A percentile compares a stretch with the other conserved stretches of the same genome.
Evolutionary conservation across 64 coral and sea anemone genomes (phyloP).

Genomic region (Porites lutea): DNA sequence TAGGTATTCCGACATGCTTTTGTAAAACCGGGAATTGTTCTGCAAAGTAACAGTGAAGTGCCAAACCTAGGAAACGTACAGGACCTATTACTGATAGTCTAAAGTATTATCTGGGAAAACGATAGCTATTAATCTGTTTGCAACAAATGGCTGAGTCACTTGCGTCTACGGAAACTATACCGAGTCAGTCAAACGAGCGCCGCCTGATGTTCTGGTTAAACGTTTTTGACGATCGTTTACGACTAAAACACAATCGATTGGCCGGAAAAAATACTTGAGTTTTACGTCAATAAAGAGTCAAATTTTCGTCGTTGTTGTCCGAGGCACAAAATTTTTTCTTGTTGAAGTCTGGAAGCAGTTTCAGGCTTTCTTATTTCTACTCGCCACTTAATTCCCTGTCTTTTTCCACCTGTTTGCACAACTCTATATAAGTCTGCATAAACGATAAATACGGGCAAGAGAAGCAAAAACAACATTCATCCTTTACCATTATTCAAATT

Average conservation of each 20-base stretch:
- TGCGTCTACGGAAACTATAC: not conserved
- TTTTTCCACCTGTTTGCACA: not conserved
- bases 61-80: too few relatives aligned
- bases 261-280: slow-evolving; percentile 6
- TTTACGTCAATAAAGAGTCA: not conserved
- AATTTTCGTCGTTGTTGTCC: not conserved
- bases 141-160: not conserved
- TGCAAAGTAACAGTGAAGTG: too few relatives aligned
- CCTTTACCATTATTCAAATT: not conserved
- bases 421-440: not conserved
- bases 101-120: too few relatives aligned
- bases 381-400: not conserved
- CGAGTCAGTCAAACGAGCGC: not conserved
- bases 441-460: not conserved
- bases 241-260: not conserved
- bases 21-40: too few relatives aligned
- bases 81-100: too few relatives aligned
- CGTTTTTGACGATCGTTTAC: not conserved
- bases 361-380: too few relatives aligned
- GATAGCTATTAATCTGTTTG: not conserved
- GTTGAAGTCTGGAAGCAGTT: not conserved
- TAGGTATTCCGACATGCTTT: too few relatives aligned
- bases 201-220: not conserved
- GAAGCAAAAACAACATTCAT: not conserved
- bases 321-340: not conserved